Percentiles rank a stretch among this genome's conserved stretches.
Evolutionary conservation across 2,113 vertebrate species (phyloP).

Genomic region (Micronycteris hirsuta): DNA sequence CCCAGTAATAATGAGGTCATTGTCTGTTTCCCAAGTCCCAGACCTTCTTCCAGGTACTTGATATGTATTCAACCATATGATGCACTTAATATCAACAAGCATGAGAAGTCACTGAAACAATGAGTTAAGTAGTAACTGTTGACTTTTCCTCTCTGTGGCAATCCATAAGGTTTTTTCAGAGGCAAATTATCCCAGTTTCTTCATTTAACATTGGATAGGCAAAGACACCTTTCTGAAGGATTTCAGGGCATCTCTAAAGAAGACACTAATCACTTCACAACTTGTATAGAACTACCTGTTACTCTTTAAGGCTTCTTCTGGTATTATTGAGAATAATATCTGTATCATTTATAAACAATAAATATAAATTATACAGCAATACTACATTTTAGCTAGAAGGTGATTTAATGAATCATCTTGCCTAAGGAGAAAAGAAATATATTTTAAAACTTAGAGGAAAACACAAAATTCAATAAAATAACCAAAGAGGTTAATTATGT

Average conservation of each 20-base stretch:
- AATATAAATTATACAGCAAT: background rate
- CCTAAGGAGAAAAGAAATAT: background rate
- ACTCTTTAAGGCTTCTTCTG: background rate
- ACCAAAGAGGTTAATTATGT: background rate
- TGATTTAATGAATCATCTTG: background rate
- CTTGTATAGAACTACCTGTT: background rate
- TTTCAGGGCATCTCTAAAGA: background rate
- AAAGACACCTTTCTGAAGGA: background rate
- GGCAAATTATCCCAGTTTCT: background rate
- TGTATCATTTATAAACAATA: background rate
- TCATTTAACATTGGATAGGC: background rate
- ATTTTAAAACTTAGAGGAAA: conserved; percentile 34
- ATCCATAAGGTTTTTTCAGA: background rate
- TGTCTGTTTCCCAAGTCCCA: background rate
- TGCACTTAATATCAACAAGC: background rate
- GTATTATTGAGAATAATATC: background rate
- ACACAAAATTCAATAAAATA: conserved; percentile 17
- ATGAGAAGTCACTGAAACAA: background rate
- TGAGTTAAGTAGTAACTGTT: background rate
- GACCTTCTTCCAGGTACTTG: background rate
- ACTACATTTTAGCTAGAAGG: background rate
- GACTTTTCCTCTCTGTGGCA: background rate
- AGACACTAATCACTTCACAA: background rate
- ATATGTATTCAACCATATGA: background rate
- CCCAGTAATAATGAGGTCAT: background rate